A percentile compares a stretch with the other conserved stretches of the same genome.
Evolutionary conservation across 1,140 invertebrate species (phyloP).

Genomic region (Brachionus rubens): DNA sequence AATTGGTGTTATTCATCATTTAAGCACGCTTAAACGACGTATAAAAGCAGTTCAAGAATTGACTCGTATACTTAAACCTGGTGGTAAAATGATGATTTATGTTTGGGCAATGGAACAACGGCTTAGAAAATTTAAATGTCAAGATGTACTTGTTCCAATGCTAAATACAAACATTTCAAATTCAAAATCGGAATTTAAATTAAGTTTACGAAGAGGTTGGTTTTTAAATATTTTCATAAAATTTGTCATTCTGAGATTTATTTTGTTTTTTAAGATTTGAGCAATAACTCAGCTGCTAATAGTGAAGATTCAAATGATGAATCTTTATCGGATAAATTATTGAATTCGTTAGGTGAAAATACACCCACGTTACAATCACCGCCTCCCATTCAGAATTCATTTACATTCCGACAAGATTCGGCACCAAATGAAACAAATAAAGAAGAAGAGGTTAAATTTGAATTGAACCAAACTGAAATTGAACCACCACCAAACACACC

Average conservation of each 20-base stretch:
- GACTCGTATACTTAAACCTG: slow-evolving; percentile 79
- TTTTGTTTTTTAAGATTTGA: neutral
- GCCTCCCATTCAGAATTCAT: too few relatives aligned
- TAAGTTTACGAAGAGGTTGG: slow-evolving; percentile 14
- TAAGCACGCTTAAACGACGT: slow-evolving; percentile 80
- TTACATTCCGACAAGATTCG: too few relatives aligned
- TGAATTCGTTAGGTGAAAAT: neutral
- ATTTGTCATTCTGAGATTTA: neutral
- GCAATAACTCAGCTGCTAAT: slow-evolving; percentile 41
- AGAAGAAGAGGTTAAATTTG: too few relatives aligned
- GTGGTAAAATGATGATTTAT: slow-evolving; percentile 84
- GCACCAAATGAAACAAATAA: too few relatives aligned
- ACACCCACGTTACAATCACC: too few relatives aligned
- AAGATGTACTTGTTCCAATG: slow-evolving; percentile 94
- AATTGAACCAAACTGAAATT: too few relatives aligned
- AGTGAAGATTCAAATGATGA: slow-evolving; percentile 48
- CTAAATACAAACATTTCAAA: slow-evolving; percentile 61
- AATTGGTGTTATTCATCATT: slow-evolving; percentile 90
- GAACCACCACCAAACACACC: too few relatives aligned
- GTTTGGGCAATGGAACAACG: slow-evolving; percentile 95
- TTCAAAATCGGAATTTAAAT: neutral
- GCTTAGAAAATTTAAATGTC: slow-evolving; percentile 78
- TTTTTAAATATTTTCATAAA: neutral
- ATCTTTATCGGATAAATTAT: slow-evolving; percentile 16
- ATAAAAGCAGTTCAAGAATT: slow-evolving; percentile 79